Evolutionary conservation across 30 jellyfish, hydroid and myxozoan genomes (phyloP).

Genomic region (Hydra vulgaris): DNA sequence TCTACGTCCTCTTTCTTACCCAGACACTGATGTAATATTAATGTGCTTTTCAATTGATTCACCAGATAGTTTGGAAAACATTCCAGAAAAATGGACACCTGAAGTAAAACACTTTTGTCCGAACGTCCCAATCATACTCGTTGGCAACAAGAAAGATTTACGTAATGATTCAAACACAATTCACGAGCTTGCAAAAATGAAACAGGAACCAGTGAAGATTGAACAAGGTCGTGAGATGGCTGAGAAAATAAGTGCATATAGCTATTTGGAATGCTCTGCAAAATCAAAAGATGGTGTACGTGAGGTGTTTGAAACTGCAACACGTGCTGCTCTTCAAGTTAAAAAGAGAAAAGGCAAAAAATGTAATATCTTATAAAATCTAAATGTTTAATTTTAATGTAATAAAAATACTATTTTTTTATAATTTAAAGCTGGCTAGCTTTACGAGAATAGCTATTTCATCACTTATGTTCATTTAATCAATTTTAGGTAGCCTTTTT

Average conservation of each 20-base stretch:
- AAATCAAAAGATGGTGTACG: slow-evolving; percentile 95
- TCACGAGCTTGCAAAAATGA: slow-evolving; percentile 79
- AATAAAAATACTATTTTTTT: too few relatives aligned
- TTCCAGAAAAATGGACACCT: slow-evolving; percentile 99
- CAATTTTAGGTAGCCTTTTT: neutral
- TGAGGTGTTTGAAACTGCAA: slow-evolving; percentile 97
- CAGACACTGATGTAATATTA: slow-evolving; percentile 97
- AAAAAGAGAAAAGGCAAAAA: slow-evolving; percentile 62
- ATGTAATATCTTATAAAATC: slow-evolving; percentile 55
- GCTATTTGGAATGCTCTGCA: slow-evolving; percentile 97
- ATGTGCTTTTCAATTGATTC: slow-evolving; percentile 97
- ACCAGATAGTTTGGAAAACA: slow-evolving; percentile 93
- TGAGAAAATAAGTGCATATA: slow-evolving; percentile 74
- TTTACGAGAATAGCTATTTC: neutral
- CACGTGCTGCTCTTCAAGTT: slow-evolving; percentile 98
- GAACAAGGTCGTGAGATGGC: slow-evolving; percentile 94
- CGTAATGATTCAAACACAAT: slow-evolving; percentile 84
- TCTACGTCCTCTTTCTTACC: slow-evolving; percentile 94
- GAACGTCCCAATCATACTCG: slow-evolving; percentile 95
- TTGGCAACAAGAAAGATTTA: slow-evolving; percentile 97
- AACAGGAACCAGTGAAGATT: slow-evolving; percentile 93
- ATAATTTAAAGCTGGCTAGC: neutral
- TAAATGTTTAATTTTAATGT: neutral
- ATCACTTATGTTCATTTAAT: neutral
- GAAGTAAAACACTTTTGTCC: slow-evolving; percentile 99